Conservation (phyloP, 1,140 invertebrate species). For the Apis dorsata region DNA sequence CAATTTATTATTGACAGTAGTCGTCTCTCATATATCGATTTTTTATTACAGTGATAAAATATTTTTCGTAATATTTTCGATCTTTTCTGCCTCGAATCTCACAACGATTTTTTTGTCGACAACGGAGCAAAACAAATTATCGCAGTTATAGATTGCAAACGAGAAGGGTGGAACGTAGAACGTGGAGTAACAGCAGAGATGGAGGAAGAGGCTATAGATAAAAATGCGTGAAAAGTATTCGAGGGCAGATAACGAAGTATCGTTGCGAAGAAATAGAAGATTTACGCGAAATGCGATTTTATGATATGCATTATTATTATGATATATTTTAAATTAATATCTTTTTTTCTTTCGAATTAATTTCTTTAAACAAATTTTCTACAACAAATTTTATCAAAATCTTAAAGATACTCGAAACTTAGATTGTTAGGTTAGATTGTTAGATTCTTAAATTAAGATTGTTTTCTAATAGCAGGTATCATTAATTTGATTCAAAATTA, state of each 20-base stretch:
- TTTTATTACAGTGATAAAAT: not conserved
- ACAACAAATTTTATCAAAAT: too few species aligned
- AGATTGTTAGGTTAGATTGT: too few species aligned
- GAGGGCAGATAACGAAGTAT: not conserved
- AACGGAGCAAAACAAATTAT: conserved; percentile 24
- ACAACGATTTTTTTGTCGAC: not conserved
- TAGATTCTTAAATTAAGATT: not conserved
- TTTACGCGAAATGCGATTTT: too few species aligned
- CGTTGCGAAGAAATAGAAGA: not conserved
- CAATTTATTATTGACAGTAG: not conserved
- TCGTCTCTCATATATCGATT: not conserved
- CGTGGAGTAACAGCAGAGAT: too few species aligned
- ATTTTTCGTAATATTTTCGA: not conserved
- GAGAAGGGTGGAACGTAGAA: too few species aligned
- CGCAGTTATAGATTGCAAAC: not conserved
- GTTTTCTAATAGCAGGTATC: not conserved
- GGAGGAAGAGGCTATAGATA: not conserved
- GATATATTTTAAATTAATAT: too few species aligned
- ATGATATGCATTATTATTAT: too few species aligned
- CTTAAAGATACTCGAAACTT: not conserved
- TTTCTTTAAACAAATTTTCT: too few species aligned
- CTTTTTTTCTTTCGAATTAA: too few species aligned
- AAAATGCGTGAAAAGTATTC: conserved; percentile 2
- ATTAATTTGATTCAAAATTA: not conserved
- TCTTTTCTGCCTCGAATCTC: not conserved